These are phyloP conservation scores for Thecocarcelia acutangulata DNA, from an alignment of 2,888 invertebrate species.

Conservation along the genomic window DNA sequence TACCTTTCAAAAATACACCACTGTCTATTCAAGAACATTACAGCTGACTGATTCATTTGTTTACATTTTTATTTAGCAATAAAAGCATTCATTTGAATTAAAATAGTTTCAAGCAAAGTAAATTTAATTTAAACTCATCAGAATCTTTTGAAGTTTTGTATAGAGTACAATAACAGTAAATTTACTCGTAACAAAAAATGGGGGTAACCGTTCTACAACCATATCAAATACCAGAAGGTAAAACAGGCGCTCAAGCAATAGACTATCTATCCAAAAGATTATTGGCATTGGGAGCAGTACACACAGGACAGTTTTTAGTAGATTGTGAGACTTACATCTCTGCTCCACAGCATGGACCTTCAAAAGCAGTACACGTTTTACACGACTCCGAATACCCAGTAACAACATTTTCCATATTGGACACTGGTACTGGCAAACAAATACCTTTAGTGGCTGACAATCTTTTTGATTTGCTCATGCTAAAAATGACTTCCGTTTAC, in stretches of 20 bases:
- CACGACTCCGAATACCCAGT: conserved; percentile 98
- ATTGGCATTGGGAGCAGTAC: conserved; percentile 89
- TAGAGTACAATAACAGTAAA: too few species aligned
- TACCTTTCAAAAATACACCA: too few species aligned
- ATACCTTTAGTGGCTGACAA: conserved; percentile 95
- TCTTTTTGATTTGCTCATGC: conserved; percentile 93
- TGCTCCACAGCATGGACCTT: conserved; percentile 85
- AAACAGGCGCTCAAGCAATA: conserved; percentile 94
- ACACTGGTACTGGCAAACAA: conserved; percentile 89
- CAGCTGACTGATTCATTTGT: too few species aligned
- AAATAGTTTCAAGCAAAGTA: too few species aligned
- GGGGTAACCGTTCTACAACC: conserved; percentile 85
- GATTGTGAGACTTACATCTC: conserved; percentile 97
- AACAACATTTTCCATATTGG: conserved; percentile 94
- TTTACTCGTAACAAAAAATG: too few species aligned
- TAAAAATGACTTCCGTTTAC: conserved; percentile 93
- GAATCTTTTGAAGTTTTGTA: too few species aligned
- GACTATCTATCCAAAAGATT: conserved; percentile 93
- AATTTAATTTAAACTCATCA: too few species aligned
- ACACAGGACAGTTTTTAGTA: conserved; percentile 94
- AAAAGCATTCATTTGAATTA: too few species aligned
- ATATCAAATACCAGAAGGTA: conserved; percentile 93
- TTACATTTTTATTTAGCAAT: too few species aligned
- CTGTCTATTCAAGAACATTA: too few species aligned
- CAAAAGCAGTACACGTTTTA: conserved; percentile 93